These are phyloP conservation scores for Frieseomelitta varia DNA, from an alignment of 1,140 invertebrate species.

Conservation along the genomic window DNA sequence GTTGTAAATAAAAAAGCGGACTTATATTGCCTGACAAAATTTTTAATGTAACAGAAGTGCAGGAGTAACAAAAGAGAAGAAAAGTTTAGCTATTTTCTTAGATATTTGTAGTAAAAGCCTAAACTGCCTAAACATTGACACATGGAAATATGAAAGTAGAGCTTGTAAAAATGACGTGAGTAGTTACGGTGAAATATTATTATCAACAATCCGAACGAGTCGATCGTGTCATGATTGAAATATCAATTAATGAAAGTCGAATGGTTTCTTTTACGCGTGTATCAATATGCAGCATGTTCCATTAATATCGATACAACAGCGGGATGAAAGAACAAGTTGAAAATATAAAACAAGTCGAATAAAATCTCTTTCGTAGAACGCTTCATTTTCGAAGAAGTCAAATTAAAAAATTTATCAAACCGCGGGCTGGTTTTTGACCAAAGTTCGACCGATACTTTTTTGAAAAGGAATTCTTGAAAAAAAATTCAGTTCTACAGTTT, in stretches of 20 bases:
- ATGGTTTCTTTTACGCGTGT: not conserved
- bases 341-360: too few species aligned
- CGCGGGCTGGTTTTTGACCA: too few species aligned
- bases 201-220: not conserved
- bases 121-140: conserved; percentile 8
- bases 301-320: too few species aligned
- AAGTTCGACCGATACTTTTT: too few species aligned
- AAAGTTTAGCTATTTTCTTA: conserved; percentile 20
- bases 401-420: too few species aligned
- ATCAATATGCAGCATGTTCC: not conserved
- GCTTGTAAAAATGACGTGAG: conserved; percentile 4
- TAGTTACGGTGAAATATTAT: not conserved
- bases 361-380: too few species aligned
- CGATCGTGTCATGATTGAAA: not conserved
- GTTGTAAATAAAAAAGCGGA: conserved; percentile 7
- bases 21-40: conserved; percentile 18
- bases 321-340: too few species aligned
- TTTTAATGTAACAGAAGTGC: conserved; percentile 7
- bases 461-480: too few species aligned
- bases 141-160: conserved; percentile 18
- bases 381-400: too few species aligned
- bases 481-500: not conserved
- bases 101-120: conserved; percentile 26
- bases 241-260: not conserved
- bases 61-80: conserved; percentile 6